Evolutionary conservation across 1,140 invertebrate species (phyloP).

Genomic region (Sarcophaga peregrina): DNA sequence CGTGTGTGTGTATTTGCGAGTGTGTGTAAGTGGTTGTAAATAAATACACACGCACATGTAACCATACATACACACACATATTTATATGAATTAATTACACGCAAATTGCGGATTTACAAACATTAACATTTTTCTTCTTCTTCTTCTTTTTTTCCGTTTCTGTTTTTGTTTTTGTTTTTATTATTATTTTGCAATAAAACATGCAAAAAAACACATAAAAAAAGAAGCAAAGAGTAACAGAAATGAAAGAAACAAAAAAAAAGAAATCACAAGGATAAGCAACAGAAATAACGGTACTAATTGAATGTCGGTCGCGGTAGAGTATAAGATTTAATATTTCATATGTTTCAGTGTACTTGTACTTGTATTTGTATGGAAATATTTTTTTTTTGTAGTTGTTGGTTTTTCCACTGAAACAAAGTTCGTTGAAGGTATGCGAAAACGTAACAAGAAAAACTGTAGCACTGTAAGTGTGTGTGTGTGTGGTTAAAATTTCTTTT

Average conservation of each 20-base stretch:
- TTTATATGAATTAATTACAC: slow-evolving; percentile 34
- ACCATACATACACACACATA: slow-evolving; percentile 6
- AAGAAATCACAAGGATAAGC: no score
- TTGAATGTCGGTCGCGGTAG: background rate
- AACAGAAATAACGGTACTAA: background rate
- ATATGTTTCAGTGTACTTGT: background rate
- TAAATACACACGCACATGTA: background rate
- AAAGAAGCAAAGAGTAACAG: no score
- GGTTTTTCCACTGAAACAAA: no score
- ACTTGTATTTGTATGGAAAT: background rate
- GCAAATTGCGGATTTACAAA: slow-evolving; percentile 41
- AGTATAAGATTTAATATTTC: slow-evolving; percentile 14
- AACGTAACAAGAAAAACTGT: no score
- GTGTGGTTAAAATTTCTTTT: no score
- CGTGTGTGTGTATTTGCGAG: background rate
- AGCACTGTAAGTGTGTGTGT: no score
- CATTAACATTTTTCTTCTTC: background rate
- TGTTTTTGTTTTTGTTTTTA: slow-evolving; percentile 1
- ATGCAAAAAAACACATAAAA: background rate
- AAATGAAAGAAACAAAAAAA: slow-evolving; percentile 17
- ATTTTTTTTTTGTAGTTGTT: no score
- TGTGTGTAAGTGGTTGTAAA: background rate
- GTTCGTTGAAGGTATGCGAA: no score
- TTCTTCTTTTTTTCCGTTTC: no score
- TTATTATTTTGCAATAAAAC: background rate